A percentile compares a stretch with the other conserved stretches of the same genome.
Conservation (phyloP, 2,113 vertebrate genomes). For the Bufo bufo region DNA sequence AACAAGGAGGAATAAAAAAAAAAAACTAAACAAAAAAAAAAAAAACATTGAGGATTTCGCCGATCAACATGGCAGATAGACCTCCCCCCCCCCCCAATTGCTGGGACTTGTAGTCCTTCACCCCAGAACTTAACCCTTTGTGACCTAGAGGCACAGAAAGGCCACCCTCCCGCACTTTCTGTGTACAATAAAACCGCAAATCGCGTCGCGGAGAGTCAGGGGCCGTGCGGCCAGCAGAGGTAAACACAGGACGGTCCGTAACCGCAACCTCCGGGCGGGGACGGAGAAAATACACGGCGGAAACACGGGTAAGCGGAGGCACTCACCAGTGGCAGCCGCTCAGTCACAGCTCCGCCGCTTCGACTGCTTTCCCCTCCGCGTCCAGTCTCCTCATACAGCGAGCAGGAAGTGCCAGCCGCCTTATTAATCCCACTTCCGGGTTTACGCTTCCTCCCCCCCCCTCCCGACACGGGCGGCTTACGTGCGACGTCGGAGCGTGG, state of each 20-base stretch:
- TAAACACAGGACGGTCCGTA: background rate
- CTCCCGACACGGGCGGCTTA: background rate
- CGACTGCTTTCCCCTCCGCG: background rate
- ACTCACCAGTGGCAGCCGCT: slow-evolving; percentile 43
- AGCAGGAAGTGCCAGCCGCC: slow-evolving; percentile 54
- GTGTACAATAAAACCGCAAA: too few relatives aligned
- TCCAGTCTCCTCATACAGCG: slow-evolving; percentile 48
- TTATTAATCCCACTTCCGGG: slow-evolving; percentile 57
- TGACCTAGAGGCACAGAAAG: background rate
- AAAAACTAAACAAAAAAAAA: too few relatives aligned
- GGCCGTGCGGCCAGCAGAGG: background rate
- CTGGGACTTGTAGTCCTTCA: background rate
- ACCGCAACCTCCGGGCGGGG: background rate
- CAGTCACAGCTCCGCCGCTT: slow-evolving; percentile 40
- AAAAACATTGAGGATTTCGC: too few relatives aligned
- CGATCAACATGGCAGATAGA: too few relatives aligned
- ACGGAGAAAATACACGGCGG: background rate
- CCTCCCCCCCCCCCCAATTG: background rate
- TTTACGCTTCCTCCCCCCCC: background rate
- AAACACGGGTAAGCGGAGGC: too few relatives aligned
- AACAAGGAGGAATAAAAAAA: background rate
- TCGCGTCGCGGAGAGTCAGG: background rate
- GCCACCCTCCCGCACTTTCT: too few relatives aligned
- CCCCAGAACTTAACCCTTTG: background rate
- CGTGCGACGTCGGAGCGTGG: background rate